These are phyloP conservation scores for Antheraea pernyi DNA, from an alignment of 1,140 invertebrate species.

Conservation along the genomic window DNA sequence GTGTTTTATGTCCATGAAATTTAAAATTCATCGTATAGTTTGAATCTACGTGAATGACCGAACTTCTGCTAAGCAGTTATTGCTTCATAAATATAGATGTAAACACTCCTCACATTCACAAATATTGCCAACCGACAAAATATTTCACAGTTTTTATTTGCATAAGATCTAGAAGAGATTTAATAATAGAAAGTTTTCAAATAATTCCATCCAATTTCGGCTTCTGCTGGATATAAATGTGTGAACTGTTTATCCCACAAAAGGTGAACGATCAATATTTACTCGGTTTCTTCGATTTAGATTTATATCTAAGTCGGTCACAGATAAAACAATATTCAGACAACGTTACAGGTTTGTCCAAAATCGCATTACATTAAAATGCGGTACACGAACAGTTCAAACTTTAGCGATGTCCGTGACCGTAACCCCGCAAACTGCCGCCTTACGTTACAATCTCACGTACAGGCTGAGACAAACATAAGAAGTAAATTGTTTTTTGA, in stretches of 20 bases:
- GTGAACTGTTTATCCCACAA: neutral
- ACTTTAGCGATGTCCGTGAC: constrained; percentile 54
- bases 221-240: neutral
- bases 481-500: constrained; percentile 63
- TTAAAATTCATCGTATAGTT: no score
- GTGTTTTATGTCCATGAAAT: no score
- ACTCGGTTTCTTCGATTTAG: neutral
- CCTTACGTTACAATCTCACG: constrained; percentile 56
- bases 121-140: no score
- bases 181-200: no score
- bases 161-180: no score
- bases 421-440: constrained; percentile 46
- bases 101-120: no score
- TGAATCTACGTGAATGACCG: no score
- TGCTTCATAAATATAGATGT: no score
- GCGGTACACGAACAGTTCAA: constrained; percentile 41
- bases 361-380: constrained; percentile 35
- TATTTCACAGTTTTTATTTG: no score
- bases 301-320: constrained; percentile 25
- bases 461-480: constrained; percentile 53
- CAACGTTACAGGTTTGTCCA: constrained; percentile 25
- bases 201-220: neutral
- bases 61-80: no score
- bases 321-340: constrained; percentile 30
- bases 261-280: neutral